Evolutionary conservation across 2,113 vertebrate species (phyloP).

Genomic region (Salvelinus namaycush): DNA sequence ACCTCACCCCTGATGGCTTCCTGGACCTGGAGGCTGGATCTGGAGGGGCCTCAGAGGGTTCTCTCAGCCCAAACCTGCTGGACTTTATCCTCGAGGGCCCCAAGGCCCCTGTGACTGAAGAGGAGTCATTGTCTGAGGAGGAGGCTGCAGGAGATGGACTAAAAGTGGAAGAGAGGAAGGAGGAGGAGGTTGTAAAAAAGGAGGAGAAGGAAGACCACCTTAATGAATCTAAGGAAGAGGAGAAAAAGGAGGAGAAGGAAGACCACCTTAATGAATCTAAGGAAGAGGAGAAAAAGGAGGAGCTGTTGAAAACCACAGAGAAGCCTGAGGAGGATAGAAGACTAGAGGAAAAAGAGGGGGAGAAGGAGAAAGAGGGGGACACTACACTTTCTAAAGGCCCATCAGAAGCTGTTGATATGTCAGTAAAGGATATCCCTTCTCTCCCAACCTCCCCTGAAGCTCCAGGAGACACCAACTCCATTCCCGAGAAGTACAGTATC

Average conservation of each 20-base stretch:
- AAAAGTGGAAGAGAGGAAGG: conserved; percentile 15
- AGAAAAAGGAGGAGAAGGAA: conserved; percentile 11
- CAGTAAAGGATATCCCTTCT: conserved; percentile 9
- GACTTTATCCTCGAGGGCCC: conserved; percentile 55
- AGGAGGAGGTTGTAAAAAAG: conserved; percentile 3
- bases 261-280: not conserved
- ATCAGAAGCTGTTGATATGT: not conserved
- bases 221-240: conserved; percentile 2
- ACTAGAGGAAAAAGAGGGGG: not conserved
- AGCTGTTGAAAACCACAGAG: conserved; percentile 2
- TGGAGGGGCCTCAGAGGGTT: conserved; percentile 22
- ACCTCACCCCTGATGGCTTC: conserved; percentile 2
- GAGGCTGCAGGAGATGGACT: conserved; percentile 2
- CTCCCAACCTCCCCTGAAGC: not conserved
- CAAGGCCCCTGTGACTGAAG: conserved; percentile 17
- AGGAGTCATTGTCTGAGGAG: conserved; percentile 23
- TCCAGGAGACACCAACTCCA: conserved; percentile 17
- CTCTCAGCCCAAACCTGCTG: conserved; percentile 20
- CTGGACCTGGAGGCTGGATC: conserved; percentile 42
- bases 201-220: conserved; percentile 17
- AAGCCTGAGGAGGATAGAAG: not conserved
- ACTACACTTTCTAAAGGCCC: not conserved
- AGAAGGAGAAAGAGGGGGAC: conserved; percentile 24
- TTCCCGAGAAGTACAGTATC: conserved; percentile 49
- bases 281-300: conserved; percentile 6